A percentile compares a stretch with the other conserved stretches of the same genome.
phyloP scores from a whole-genome alignment of 2,113 vertebrate genomes.

The Chlorodrepanis virens region DNA sequence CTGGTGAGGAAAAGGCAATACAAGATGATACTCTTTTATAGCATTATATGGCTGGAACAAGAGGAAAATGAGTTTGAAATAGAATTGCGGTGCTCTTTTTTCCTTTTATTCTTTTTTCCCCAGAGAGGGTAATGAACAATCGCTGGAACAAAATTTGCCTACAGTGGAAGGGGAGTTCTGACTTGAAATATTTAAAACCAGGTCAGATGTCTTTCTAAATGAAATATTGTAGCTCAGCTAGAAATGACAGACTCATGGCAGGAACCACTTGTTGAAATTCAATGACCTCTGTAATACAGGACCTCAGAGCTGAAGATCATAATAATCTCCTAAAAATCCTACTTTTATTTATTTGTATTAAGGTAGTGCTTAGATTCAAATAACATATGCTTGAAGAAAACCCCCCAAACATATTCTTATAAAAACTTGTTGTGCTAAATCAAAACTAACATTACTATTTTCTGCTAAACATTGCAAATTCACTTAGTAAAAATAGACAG shows the following conservation, averaged over 20 bases:
- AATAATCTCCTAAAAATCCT: not conserved
- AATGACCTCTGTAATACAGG: conserved; percentile 37
- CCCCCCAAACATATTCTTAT: rapidly evolving
- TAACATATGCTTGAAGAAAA: not conserved
- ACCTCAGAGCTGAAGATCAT: not conserved
- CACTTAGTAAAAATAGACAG: not conserved
- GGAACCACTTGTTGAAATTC: conserved; percentile 54
- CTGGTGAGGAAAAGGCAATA: not conserved
- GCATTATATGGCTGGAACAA: not conserved
- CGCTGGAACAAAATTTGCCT: not conserved
- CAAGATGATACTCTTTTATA: not conserved
- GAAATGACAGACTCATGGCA: not conserved
- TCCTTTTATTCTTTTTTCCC: rapidly evolving
- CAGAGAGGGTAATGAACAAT: not conserved
- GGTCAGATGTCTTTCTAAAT: conserved; percentile 43
- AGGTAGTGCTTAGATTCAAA: not conserved
- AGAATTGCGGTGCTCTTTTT: not conserved
- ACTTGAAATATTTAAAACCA: conserved; percentile 36
- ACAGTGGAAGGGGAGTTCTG: not conserved
- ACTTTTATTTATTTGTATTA: conserved; percentile 18
- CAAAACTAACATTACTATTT: not conserved
- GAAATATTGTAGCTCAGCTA: conserved; percentile 5
- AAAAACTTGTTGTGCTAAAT: not conserved
- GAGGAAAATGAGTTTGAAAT: not conserved
- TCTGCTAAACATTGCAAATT: not conserved